Conservation (phyloP, 2,797 vertebrate species). For the Gouania willdenowi region DNA sequence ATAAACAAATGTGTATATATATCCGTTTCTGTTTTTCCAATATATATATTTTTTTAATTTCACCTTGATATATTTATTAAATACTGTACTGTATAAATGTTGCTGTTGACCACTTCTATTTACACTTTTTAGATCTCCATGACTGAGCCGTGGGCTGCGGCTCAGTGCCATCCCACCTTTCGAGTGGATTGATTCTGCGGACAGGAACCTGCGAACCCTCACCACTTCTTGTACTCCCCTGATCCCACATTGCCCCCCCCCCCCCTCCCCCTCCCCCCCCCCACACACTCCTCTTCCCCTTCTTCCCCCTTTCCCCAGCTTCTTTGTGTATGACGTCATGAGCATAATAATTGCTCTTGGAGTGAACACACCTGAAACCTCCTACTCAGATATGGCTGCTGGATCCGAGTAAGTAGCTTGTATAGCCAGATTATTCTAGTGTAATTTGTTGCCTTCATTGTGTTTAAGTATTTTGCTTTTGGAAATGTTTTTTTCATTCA, state of each 20-base stretch:
- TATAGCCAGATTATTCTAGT: no score
- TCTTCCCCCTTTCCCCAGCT: slow-evolving; percentile 68
- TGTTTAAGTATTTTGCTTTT: no score
- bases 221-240: slow-evolving; percentile 70
- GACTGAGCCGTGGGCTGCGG: slow-evolving; percentile 92
- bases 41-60: no score
- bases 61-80: no score
- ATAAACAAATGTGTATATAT: no score
- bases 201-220: slow-evolving; percentile 89
- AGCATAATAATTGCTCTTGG: slow-evolving; percentile 99
- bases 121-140: slow-evolving; percentile 82
- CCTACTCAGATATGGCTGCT: slow-evolving; percentile 99
- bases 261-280: slow-evolving; percentile 69
- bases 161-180: slow-evolving; percentile 88
- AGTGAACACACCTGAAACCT: slow-evolving; percentile 99
- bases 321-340: slow-evolving; percentile 95
- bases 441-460: no score
- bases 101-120: no score
- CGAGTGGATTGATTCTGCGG: slow-evolving; percentile 88
- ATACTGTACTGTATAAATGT: no score
- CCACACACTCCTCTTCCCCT: slow-evolving; percentile 67
- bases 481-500: no score
- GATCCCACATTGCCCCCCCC: slow-evolving; percentile 77
- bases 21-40: no score
- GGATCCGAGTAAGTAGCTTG: slow-evolving; percentile 88